Conservation (phyloP, 2,113 vertebrate species). For the Jacana jacana region DNA sequence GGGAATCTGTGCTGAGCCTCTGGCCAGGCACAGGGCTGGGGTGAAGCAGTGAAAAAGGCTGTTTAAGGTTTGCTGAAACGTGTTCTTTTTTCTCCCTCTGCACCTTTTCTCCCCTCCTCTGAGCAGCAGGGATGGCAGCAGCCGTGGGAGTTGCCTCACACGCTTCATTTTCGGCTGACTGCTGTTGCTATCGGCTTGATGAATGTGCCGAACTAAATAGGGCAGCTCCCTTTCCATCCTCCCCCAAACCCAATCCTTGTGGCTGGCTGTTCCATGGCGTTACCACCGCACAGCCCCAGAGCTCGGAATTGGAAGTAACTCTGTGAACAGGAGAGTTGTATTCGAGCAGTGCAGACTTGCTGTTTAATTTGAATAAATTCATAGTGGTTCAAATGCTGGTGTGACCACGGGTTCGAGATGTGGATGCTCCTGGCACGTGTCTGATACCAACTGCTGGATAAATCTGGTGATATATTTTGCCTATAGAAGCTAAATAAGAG, state of each 20-base stretch:
- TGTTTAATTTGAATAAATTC: background rate
- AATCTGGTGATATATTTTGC: background rate
- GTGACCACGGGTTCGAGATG: background rate
- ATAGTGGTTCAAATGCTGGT: background rate
- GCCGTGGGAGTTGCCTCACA: background rate
- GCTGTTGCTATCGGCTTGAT: background rate
- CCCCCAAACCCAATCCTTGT: background rate
- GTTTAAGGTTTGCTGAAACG: background rate
- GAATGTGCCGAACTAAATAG: background rate
- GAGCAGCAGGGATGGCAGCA: background rate
- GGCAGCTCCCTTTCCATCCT: background rate
- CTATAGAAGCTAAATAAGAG: background rate
- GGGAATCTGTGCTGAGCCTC: background rate
- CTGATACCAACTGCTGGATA: background rate
- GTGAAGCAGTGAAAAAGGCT: background rate
- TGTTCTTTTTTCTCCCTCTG: background rate
- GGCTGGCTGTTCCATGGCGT: background rate
- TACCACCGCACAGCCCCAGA: background rate
- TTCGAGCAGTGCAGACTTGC: background rate
- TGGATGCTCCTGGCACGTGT: background rate
- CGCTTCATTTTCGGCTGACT: background rate
- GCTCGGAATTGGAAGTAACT: background rate
- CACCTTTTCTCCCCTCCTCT: background rate
- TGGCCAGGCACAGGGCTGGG: background rate
- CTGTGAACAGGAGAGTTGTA: background rate